Evolutionary conservation across 2,888 invertebrate species (phyloP).

Genomic region (Xestia ashworthii): DNA sequence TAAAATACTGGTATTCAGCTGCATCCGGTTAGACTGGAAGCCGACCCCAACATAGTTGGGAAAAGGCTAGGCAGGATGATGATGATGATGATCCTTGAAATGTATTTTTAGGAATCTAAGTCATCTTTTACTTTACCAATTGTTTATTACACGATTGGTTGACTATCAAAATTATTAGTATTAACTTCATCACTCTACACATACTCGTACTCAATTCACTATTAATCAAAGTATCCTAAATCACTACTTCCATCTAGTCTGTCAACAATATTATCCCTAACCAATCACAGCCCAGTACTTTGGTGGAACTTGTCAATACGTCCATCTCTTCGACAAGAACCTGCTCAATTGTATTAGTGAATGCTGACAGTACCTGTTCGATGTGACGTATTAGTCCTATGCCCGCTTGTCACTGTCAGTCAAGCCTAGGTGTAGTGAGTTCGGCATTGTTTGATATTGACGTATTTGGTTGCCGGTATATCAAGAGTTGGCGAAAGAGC

Average conservation of each 20-base stretch:
- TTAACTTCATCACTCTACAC: background rate
- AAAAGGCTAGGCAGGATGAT: too few relatives aligned
- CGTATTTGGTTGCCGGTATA: conserved; percentile 12
- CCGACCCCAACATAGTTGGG: too few relatives aligned
- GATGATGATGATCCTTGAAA: too few relatives aligned
- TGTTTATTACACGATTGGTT: background rate
- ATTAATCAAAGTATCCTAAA: background rate
- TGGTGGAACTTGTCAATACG: conserved; percentile 19
- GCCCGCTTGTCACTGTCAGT: conserved; percentile 18
- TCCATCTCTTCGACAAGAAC: conserved; percentile 31
- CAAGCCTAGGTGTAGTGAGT: conserved; percentile 10
- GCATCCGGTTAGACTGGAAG: too few relatives aligned
- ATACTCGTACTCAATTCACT: too few relatives aligned
- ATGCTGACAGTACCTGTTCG: conserved; percentile 33
- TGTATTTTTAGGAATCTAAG: background rate
- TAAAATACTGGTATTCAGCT: too few relatives aligned
- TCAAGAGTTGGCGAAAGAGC: background rate
- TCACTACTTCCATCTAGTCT: background rate
- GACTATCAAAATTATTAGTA: too few relatives aligned
- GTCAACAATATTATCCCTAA: background rate
- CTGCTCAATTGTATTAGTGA: conserved; percentile 44
- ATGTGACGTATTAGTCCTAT: conserved; percentile 42
- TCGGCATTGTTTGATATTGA: conserved; percentile 35
- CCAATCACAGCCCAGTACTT: conserved; percentile 10
- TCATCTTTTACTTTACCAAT: background rate